Evolutionary conservation across 2,888 invertebrate genomes (phyloP), one percentile per base, ranked within the genome.

Genomic region (Ormyrus thymus): DNA sequence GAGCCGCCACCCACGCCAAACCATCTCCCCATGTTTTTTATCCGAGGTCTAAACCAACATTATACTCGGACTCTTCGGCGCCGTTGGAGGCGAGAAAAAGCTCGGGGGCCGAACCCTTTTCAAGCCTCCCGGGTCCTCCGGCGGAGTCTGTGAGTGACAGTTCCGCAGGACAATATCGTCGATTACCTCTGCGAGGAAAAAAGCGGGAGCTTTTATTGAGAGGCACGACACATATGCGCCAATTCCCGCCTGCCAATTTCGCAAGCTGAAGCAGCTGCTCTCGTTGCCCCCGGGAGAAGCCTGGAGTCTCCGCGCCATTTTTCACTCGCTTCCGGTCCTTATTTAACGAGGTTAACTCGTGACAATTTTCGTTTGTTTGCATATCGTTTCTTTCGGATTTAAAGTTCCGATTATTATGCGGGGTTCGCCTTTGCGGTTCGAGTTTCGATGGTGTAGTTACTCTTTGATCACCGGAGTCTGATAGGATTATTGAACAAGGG

Each of bases 111-210:
- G 15, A 69, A 76, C 62, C 70, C 56, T 62, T 76, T 64, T 61
- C 56, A 61, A 58, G 7, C 58, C 50, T 50, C 48, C n/a, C 1
- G 11, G 8, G 15, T 51, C 29, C 29, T 29, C 29, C 43, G 58
- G 56, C 8, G 2, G 10, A n/a, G 56, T 43, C 46, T 55, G 62
- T 43, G 58, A 50, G 45, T 70, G 76, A 64, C 76, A 70, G 70
- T 70, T 76, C 46, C 45, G 43, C 48, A 10, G 11, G 64, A 70
- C 76, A 76, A 69, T 70, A 76, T 70, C 64, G 48, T 45, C 59
- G 61, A 75, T 61, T 68, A 55, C 29, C 45, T 43, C 61, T 9
- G n/a, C 8, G 11, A 48, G 6, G 7, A 7, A 53, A 8, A 13
- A 29, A 55, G 69, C 7, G 11, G 10, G 29, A 0, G 51, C 11